Conservation (phyloP, 2,797 vertebrate species). For the Halcyon leucocephala region DNA sequence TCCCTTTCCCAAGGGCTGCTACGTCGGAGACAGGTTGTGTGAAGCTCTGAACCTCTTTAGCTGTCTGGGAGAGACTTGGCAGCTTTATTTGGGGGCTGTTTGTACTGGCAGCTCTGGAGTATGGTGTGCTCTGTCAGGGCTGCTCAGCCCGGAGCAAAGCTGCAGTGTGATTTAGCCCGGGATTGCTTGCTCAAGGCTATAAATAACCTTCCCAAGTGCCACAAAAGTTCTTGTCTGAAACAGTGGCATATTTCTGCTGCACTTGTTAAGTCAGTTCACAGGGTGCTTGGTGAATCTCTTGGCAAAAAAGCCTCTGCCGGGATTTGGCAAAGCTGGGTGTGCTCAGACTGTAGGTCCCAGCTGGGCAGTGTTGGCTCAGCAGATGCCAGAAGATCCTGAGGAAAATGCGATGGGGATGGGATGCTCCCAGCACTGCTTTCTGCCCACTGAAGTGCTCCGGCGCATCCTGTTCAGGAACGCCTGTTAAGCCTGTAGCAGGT, state of each 20-base stretch:
- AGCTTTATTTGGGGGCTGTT: conserved; percentile 33
- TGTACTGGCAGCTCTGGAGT: conserved; percentile 13
- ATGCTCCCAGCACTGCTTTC: neutral
- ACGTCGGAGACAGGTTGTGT: neutral
- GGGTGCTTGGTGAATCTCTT: neutral
- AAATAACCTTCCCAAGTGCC: conserved; percentile 53
- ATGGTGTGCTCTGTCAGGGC: neutral
- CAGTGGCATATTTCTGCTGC: conserved; percentile 34
- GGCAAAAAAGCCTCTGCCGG: neutral
- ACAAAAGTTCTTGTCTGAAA: conserved; percentile 18
- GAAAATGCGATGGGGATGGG: neutral
- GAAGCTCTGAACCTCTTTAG: neutral
- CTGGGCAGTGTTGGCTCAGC: neutral
- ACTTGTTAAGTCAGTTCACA: neutral
- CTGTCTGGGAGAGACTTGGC: neutral
- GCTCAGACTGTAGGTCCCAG: neutral
- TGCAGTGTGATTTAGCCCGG: neutral
- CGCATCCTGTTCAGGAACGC: fast-evolving
- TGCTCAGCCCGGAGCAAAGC: conserved; percentile 28
- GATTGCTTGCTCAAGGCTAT: conserved; percentile 36
- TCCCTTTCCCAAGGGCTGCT: neutral
- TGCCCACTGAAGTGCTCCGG: neutral
- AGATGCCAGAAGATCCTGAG: neutral
- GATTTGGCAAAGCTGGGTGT: neutral
- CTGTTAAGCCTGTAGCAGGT: neutral